Base-by-base conservation (phyloP, 2,797 vertebrate species). In the Rachycentron canadum region DNA sequence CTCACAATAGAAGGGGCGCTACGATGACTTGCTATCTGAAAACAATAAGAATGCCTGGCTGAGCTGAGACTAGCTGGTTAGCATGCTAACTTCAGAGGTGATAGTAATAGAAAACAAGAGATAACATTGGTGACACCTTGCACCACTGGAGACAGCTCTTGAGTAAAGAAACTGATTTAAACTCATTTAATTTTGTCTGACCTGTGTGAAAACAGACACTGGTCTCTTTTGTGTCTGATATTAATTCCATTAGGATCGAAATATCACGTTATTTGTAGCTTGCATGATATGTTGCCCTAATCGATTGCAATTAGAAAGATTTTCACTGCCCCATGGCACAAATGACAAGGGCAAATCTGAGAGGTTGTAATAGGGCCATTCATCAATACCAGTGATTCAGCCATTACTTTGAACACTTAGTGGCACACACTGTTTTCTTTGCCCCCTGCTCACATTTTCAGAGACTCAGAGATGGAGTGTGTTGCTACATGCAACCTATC, bases 291-390 rank as follows among this genome's bases (percentile, higher is more conserved):
- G 59, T 34, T 60, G 23, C 63, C 62, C 67, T 49, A 30, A 71
- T 78, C 28, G 26, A 79, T 75, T 67, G 34, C 38, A 79, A 74
- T 78, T 64, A 45, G 40, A 67, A 34, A 41, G 34, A 73, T 64
- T 73, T 28, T 74, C n/a, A 5, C 12, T 11, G 21, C 23, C 41
- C 38, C 38, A 7, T 26, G 55, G 52, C 43, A 59, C 50, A 56
- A 68, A 74, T 13, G 43, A 78, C 59, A 78, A 28, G 7, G 23
- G 57, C 14, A 69, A 36, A 79, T 66, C 32, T 73, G 71, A 58
- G 43, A 82, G 53, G n/a, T 38, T 84, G 68, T 64, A 52, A 63
- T 58, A 63, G 28, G 45, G 34, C 34, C n/a, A 4, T 79, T 59
- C 55, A 75, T 76, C 68, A 66, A 40, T 64, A 60, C 26, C 55